Base-by-base conservation (phyloP, 92 coral and sea anemone genomes). In the Parazoanthus atlanticus region DNA sequence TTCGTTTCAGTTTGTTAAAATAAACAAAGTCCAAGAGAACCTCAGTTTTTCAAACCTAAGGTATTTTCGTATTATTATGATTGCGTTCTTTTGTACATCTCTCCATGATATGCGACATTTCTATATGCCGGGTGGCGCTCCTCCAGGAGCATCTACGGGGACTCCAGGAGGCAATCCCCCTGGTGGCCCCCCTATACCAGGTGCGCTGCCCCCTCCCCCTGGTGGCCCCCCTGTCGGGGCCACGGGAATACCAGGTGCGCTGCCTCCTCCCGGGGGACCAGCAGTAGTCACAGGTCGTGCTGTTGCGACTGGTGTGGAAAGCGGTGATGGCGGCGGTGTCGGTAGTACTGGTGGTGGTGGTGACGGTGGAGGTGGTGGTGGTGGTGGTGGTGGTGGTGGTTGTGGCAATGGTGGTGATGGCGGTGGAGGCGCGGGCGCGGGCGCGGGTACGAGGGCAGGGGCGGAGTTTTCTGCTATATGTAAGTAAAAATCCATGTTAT, bases 181-280 rank as follows among this genome's bases (percentile, higher is more conserved):
- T 34, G 91, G 88, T 26, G 75, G 79, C 71, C 73, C 91, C n/a
- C 32, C 85, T 15, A 40, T 78, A n/a, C 86, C 90, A 15, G 85
- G 85, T 13, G 85, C 15, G 79, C 85, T 76, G 67, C 25, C 86
- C 31, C 28, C 56, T 77, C 32, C 58, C 58, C 58, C 58, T 52
- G 58, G 81, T 77, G 81, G 32, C 32, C 56, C 56, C 86, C 77
- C 86, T n/a, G 54, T 8, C 21, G 73, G 8, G 85, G 85, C 74
- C 47, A 10, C 66, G 36, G 75, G 74, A 34, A 71, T 65, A 36
- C 77, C 77, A 36, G 86, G 86, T 36, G 86, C 61, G 67, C 76
- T 82, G 38, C 88, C 81, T 64, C 25, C 88, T 11, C 46, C 40
- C 8, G 83, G 83, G 46, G 65, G 66, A 15, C 83, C 65, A n/a